These are phyloP conservation scores for Holcopasites calliopsidis DNA, from an alignment of 1,140 invertebrate genomes.

Conservation along the genomic window DNA sequence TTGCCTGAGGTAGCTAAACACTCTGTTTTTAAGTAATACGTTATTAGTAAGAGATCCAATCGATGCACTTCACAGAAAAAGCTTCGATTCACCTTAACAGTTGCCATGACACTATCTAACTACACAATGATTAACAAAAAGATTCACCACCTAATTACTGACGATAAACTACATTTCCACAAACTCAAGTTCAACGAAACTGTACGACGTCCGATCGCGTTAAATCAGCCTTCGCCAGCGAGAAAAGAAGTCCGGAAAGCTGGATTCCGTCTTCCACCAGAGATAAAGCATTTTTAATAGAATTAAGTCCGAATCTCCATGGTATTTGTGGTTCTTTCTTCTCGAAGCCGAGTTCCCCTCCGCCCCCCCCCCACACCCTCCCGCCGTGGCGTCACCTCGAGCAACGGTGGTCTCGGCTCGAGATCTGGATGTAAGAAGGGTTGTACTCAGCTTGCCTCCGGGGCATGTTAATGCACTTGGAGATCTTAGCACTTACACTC, in stretches of 20 bases:
- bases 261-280: slow-evolving; percentile 32
- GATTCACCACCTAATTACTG: neutral
- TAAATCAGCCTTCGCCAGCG: slow-evolving; percentile 32
- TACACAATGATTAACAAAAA: too few relatives aligned
- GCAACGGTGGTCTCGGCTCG: slow-evolving; percentile 66
- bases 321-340: slow-evolving; percentile 63
- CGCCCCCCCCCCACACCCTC: neutral
- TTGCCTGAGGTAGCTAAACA: too few relatives aligned
- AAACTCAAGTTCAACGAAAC: too few relatives aligned
- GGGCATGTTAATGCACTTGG: slow-evolving; percentile 80
- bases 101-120: too few relatives aligned
- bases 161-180: neutral
- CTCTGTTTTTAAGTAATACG: too few relatives aligned
- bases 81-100: too few relatives aligned
- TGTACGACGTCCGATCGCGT: too few relatives aligned
- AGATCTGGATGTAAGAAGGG: slow-evolving; percentile 79
- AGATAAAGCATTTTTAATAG: slow-evolving; percentile 80
- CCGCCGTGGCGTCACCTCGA: slow-evolving; percentile 20
- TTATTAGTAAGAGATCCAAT: too few relatives aligned
- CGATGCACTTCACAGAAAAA: too few relatives aligned
- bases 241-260: slow-evolving; percentile 4
- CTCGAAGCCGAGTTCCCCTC: neutral
- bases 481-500: slow-evolving; percentile 81
- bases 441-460: slow-evolving; percentile 78
- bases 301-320: slow-evolving; percentile 78